A percentile compares a stretch with the other conserved stretches of the same genome.
Conservation (phyloP, 2,797 vertebrate genomes). For the Pygocentrus nattereri region DNA sequence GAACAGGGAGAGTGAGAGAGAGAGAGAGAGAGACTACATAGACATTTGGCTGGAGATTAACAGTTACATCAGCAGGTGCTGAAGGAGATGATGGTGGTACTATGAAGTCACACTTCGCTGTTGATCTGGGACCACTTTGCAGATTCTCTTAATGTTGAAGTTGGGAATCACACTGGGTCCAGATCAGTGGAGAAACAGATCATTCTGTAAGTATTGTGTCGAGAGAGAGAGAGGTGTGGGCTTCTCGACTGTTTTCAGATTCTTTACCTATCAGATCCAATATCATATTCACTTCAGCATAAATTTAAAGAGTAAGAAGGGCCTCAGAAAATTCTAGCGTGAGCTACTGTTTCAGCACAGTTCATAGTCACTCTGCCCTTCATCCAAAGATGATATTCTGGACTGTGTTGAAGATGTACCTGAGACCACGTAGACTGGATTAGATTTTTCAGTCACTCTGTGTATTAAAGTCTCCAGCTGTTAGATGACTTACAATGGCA, state of each 20-base stretch:
- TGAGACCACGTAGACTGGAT: slow-evolving; percentile 1
- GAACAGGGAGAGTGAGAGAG: slow-evolving; percentile 51
- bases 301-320: neutral
- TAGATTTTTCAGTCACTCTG: slow-evolving; percentile 11
- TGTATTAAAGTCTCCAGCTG: slow-evolving; percentile 8
- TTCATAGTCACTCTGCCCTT: slow-evolving; percentile 9
- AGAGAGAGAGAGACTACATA: neutral
- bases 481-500: slow-evolving; percentile 53
- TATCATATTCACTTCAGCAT: too few species aligned
- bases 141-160: neutral
- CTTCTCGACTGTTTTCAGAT: slow-evolving; percentile 37
- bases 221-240: slow-evolving; percentile 54
- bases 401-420: neutral
- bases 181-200: neutral
- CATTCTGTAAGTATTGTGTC: slow-evolving; percentile 50
- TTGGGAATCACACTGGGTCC: neutral
- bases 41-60: slow-evolving; percentile 13
- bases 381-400: slow-evolving; percentile 40
- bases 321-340: neutral
- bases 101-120: neutral
- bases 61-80: neutral
- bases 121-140: slow-evolving; percentile 5
- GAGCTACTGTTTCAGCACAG: slow-evolving; percentile 24
- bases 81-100: neutral
- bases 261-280: slow-evolving; percentile 1